A percentile compares a stretch with the other conserved stretches of the same genome.
These are phyloP conservation scores for Meandrina meandrites DNA, from an alignment of 92 coral and sea anemone species.

Conservation along the genomic window DNA sequence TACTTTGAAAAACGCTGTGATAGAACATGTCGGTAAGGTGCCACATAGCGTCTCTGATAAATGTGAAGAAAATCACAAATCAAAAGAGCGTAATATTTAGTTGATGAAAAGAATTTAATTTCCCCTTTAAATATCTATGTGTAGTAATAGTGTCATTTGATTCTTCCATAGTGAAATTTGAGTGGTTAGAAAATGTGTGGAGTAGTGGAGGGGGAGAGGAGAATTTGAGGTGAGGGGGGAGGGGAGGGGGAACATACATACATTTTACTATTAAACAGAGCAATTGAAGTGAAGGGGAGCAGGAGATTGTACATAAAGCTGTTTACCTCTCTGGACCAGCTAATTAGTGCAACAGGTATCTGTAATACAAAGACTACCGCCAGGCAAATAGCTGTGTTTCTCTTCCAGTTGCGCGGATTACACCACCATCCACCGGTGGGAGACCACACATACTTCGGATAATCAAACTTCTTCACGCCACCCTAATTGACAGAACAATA, in stretches of 20 bases:
- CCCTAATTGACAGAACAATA: conserved; percentile 58
- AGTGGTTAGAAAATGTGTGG: no score
- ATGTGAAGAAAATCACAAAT: conserved; percentile 8
- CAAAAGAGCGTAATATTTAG: background rate
- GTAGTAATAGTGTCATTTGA: no score
- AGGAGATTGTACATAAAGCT: background rate
- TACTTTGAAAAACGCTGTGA: conserved; percentile 84
- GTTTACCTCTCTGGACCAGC: conserved; percentile 92
- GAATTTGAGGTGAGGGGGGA: no score
- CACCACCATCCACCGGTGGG: conserved; percentile 99
- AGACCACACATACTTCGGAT: conserved; percentile 99
- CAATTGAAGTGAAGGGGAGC: background rate
- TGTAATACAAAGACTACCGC: conserved; percentile 75
- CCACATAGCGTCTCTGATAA: conserved; percentile 81
- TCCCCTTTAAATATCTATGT: background rate
- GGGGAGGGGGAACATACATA: no score
- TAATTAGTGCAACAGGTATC: conserved; percentile 75
- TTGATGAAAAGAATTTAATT: background rate
- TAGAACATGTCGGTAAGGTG: conserved; percentile 85
- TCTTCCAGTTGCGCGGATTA: conserved; percentile 97
- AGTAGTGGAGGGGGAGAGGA: no score
- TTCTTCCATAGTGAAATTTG: no score
- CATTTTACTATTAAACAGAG: no score
- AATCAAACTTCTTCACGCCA: conserved; percentile 92
- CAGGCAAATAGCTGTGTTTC: conserved; percentile 90